These are phyloP conservation scores for Flexamia atlantica DNA, from an alignment of 2,888 invertebrate genomes.

Conservation along the genomic window DNA sequence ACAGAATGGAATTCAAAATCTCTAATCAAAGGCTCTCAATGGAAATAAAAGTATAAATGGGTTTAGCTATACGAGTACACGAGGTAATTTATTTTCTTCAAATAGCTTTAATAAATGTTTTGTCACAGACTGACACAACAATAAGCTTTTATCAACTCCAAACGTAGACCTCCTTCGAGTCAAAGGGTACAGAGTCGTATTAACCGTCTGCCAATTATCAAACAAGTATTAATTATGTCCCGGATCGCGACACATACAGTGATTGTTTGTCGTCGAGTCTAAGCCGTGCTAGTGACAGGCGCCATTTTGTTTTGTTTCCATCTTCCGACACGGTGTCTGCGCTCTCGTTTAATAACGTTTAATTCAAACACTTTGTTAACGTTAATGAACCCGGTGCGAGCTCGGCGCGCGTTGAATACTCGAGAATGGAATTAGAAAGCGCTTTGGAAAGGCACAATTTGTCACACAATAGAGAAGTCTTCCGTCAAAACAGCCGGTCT, in stretches of 20 bases:
- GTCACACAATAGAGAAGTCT: constrained; percentile 23
- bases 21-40: too few relatives aligned
- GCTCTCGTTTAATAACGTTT: constrained; percentile 52
- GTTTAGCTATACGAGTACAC: too few relatives aligned
- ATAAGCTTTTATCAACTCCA: neutral
- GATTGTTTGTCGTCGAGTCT: neutral
- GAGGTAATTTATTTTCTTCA: too few relatives aligned
- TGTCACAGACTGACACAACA: neutral
- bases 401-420: constrained; percentile 3
- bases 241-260: neutral
- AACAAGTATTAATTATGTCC: neutral
- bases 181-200: neutral
- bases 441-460: constrained; percentile 47
- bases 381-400: constrained; percentile 34
- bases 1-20: too few relatives aligned
- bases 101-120: neutral
- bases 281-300: neutral
- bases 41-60: too few relatives aligned
- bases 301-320: constrained; percentile 42
- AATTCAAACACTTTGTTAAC: constrained; percentile 55
- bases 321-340: constrained; percentile 8
- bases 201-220: neutral
- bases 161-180: neutral
- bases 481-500: neutral
- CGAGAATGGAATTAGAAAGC: constrained; percentile 43